Conservation (phyloP, 2,888 invertebrate genomes). For the Leistus spinibarbis region DNA sequence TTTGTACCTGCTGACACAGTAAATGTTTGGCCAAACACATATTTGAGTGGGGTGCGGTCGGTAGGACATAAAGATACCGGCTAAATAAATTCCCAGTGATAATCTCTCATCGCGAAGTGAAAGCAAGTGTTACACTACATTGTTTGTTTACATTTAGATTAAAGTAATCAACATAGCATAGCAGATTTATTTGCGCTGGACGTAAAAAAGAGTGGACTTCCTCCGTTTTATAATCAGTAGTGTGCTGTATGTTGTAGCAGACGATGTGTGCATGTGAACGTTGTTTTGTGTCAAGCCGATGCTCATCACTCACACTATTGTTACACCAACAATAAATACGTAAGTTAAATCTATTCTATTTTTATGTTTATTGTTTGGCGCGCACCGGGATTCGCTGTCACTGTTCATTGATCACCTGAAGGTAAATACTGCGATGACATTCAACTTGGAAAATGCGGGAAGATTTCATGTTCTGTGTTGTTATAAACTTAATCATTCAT, state of each 20-base stretch:
- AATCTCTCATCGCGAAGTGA: conserved; percentile 2
- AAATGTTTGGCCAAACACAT: neutral
- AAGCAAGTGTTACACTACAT: conserved; percentile 1
- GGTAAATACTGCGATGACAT: neutral
- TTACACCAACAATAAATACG: neutral
- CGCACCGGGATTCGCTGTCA: neutral
- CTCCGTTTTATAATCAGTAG: conserved; percentile 18
- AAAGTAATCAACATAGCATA: conserved; percentile 20
- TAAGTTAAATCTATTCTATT: neutral
- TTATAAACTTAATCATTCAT: too few species aligned
- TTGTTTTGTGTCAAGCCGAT: conserved; percentile 9
- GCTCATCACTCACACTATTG: neutral
- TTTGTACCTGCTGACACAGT: neutral
- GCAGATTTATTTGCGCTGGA: conserved; percentile 29
- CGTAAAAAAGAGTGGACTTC: conserved; percentile 30
- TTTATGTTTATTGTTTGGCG: neutral
- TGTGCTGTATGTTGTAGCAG: conserved; percentile 10
- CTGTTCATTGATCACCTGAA: neutral
- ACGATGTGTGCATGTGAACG: conserved; percentile 18
- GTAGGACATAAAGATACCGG: neutral
- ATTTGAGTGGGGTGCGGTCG: neutral
- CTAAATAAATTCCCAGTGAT: neutral
- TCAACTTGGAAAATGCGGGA: too few species aligned
- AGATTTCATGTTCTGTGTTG: too few species aligned
- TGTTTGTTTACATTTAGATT: conserved; percentile 32